Conservation (phyloP, 2,113 vertebrate genomes). For the Notothenia coriiceps region DNA sequence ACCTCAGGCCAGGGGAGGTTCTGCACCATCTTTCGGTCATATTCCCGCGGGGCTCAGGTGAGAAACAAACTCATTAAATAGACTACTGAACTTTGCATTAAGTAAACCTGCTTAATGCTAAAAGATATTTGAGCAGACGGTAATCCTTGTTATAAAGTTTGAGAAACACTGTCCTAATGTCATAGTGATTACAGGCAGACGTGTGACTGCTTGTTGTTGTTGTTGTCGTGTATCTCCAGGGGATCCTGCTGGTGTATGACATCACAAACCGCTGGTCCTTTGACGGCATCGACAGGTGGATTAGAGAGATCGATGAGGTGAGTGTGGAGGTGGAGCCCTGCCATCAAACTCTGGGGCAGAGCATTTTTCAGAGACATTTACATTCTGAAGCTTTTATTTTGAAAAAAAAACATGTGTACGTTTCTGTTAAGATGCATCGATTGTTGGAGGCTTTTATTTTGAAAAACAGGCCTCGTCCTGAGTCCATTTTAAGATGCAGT, state of each 20-base stretch:
- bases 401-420: too few relatives aligned
- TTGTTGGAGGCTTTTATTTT: too few relatives aligned
- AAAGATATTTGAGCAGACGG: too few relatives aligned
- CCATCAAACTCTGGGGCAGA: too few relatives aligned
- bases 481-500: too few relatives aligned
- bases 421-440: too few relatives aligned
- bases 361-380: too few relatives aligned
- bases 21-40: slow-evolving; percentile 99
- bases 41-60: slow-evolving; percentile 98
- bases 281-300: slow-evolving; percentile 99
- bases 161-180: too few relatives aligned
- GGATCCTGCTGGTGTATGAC: slow-evolving; percentile 97
- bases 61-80: slow-evolving; percentile 31
- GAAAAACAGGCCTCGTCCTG: too few relatives aligned
- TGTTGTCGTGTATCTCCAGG: slow-evolving; percentile 77
- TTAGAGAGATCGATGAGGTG: slow-evolving; percentile 98
- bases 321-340: slow-evolving; percentile 5
- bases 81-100: not conserved
- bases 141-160: too few relatives aligned
- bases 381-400: too few relatives aligned
- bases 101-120: not conserved
- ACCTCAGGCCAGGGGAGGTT: slow-evolving; percentile 98
- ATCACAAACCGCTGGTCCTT: slow-evolving; percentile 99
- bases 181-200: too few relatives aligned
- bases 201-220: not conserved